Evolutionary conservation across 2,797 vertebrate genomes (phyloP).

Genomic region (Anas flavirostris): DNA sequence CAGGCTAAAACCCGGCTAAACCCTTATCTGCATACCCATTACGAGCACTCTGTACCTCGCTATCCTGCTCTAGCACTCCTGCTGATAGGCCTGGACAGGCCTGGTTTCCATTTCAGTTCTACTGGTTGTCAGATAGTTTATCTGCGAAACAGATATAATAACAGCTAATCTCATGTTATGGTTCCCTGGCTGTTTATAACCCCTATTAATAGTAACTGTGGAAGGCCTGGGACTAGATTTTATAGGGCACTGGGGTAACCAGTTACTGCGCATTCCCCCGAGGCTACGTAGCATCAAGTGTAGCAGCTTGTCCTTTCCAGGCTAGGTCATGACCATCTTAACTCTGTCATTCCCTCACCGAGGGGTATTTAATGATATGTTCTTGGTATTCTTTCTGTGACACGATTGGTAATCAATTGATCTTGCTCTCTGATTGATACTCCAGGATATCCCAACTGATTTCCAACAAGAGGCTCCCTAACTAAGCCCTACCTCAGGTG

Average conservation of each 20-base stretch:
- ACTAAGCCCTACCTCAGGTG: not conserved
- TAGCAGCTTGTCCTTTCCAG: slow-evolving; percentile 38
- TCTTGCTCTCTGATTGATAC: not conserved
- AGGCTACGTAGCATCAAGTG: not conserved
- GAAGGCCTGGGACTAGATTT: slow-evolving; percentile 38
- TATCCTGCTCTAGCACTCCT: not conserved
- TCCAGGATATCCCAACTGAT: not conserved
- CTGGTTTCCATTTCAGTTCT: slow-evolving; percentile 56
- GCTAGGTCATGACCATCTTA: slow-evolving; percentile 3
- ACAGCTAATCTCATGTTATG: slow-evolving; percentile 46
- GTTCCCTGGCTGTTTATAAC: slow-evolving; percentile 24
- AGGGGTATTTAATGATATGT: not conserved
- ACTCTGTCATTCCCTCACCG: not conserved
- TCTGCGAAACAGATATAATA: slow-evolving; percentile 50
- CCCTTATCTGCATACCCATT: not conserved
- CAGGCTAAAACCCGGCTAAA: not conserved
- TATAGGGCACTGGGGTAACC: slow-evolving; percentile 50
- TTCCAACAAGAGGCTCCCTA: not conserved
- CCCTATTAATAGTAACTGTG: slow-evolving; percentile 51
- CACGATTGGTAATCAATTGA: not conserved
- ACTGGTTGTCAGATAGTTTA: slow-evolving; percentile 51
- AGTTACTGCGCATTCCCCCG: slow-evolving; percentile 52
- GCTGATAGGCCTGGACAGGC: not conserved
- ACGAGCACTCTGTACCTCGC: not conserved
- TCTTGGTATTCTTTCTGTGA: not conserved